Conservation (phyloP, 2,113 vertebrate species). For the Anolis sagrei region DNA sequence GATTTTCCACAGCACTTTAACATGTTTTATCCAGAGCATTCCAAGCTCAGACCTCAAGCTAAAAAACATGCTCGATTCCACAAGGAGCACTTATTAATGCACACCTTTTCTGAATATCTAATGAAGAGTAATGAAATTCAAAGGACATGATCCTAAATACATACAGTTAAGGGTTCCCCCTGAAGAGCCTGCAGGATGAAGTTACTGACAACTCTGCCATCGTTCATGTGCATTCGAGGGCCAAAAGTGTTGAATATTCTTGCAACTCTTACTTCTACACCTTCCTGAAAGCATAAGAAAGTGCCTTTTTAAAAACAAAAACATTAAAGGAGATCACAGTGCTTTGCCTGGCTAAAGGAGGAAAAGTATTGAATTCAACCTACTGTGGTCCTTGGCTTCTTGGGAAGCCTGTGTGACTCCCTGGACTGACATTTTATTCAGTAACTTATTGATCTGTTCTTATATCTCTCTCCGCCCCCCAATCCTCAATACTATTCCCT, state of each 20-base stretch:
- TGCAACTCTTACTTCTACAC: conserved; percentile 96
- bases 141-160: conserved; percentile 42
- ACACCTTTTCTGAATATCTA: not conserved
- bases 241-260: conserved; percentile 99
- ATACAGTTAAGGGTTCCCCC: conserved; percentile 94
- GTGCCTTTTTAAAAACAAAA: not conserved
- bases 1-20: not conserved
- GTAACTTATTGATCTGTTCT: too few species aligned
- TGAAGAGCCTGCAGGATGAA: conserved; percentile 98
- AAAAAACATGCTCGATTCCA: not conserved
- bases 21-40: not conserved
- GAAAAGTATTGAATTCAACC: too few species aligned
- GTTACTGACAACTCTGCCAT: conserved; percentile 98
- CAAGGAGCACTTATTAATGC: not conserved
- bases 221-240: conserved; percentile 99
- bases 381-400: too few species aligned
- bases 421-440: too few species aligned
- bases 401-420: not conserved
- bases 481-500: too few species aligned
- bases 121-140: too few species aligned
- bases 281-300: conserved; percentile 82
- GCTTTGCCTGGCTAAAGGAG: not conserved
- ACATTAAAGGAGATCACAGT: not conserved
- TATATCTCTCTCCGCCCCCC: too few species aligned
- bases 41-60: not conserved